These are phyloP conservation scores for Propithecus coquereli DNA, from an alignment of 2,113 vertebrate species.

Conservation along the genomic window DNA sequence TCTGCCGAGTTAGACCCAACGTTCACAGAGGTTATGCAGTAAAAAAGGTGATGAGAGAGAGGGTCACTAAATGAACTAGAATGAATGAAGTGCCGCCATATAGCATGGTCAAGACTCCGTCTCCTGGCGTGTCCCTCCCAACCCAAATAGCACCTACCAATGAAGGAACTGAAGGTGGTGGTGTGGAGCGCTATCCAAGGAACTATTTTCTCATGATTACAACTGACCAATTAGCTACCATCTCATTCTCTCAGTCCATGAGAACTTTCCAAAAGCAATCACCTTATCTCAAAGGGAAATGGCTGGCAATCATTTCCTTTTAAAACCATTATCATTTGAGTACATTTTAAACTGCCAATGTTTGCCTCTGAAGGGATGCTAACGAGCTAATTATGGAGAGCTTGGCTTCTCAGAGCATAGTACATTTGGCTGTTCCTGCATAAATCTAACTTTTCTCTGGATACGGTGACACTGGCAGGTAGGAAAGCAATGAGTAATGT, in stretches of 20 bases:
- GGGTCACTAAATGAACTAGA: background rate
- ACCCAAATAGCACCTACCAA: background rate
- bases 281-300: background rate
- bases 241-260: background rate
- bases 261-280: background rate
- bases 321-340: background rate
- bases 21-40: background rate
- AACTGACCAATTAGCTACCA: background rate
- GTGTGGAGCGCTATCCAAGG: background rate
- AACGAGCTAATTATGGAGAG: background rate
- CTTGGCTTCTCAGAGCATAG: background rate
- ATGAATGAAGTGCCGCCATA: fast-evolving
- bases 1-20: background rate
- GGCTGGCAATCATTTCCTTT: background rate
- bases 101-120: background rate
- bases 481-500: conserved; percentile 63
- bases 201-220: background rate
- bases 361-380: background rate
- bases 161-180: background rate
- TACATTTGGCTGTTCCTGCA: conserved; percentile 45
- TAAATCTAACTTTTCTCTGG: conserved; percentile 56
- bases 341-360: background rate
- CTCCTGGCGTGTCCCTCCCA: background rate
- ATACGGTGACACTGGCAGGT: conserved; percentile 60
- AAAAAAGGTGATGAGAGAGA: background rate